Conservation (phyloP, 2,113 vertebrate genomes). For the Saimiri boliviensis region DNA sequence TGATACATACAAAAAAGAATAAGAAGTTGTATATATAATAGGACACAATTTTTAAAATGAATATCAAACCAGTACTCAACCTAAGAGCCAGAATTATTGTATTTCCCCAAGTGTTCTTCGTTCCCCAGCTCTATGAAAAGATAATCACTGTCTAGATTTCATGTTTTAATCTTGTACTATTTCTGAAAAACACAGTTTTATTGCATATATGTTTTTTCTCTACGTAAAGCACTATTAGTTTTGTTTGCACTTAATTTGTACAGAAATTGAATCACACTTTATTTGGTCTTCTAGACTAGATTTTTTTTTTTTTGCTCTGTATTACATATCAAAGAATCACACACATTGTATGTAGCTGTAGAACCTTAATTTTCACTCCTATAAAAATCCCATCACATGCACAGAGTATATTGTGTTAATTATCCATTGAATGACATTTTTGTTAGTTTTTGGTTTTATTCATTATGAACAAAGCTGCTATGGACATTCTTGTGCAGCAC, state of each 20-base stretch:
- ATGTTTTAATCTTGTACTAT: background rate
- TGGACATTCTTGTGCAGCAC: background rate
- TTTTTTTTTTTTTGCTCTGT: background rate
- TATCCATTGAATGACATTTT: background rate
- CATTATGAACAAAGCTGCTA: background rate
- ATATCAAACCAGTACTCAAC: background rate
- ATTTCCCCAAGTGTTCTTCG: background rate
- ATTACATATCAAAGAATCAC: background rate
- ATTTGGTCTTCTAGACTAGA: background rate
- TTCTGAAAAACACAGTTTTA: background rate
- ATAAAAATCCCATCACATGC: background rate
- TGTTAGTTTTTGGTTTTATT: background rate
- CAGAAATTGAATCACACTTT: conserved; percentile 15
- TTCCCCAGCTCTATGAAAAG: background rate
- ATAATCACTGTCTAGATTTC: background rate
- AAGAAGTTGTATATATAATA: background rate
- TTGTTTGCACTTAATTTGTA: background rate
- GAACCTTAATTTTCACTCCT: background rate
- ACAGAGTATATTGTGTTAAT: background rate
- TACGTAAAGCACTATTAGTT: background rate
- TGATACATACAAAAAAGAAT: background rate
- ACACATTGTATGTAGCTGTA: background rate
- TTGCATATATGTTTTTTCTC: background rate
- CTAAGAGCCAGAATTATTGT: background rate
- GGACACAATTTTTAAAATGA: background rate